These are phyloP conservation scores for Agrotis clavis DNA, from an alignment of 2,888 invertebrate species.

Conservation along the genomic window DNA sequence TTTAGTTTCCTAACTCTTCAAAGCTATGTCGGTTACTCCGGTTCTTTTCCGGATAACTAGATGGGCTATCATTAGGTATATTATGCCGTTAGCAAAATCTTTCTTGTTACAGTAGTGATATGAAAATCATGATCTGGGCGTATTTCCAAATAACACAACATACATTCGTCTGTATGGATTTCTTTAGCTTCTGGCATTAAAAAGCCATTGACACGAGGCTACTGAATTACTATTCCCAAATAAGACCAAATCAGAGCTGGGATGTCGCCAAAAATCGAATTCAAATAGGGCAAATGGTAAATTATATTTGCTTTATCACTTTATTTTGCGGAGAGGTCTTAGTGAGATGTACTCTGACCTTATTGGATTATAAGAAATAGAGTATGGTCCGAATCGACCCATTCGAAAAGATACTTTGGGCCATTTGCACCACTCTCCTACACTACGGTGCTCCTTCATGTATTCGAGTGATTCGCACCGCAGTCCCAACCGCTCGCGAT, in stretches of 20 bases:
- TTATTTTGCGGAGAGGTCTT: neutral
- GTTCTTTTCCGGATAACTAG: neutral
- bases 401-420: too few relatives aligned
- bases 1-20: too few relatives aligned
- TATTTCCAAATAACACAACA: neutral
- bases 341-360: neutral
- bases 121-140: neutral
- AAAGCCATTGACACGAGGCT: slow-evolving; percentile 35
- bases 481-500: too few relatives aligned
- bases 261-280: slow-evolving; percentile 39
- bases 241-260: slow-evolving; percentile 35
- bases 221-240: slow-evolving; percentile 27
- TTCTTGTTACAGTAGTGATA: neutral
- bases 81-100: neutral
- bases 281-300: slow-evolving; percentile 28
- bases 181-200: slow-evolving; percentile 22
- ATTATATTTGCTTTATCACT: neutral
- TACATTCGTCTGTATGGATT: neutral
- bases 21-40: too few relatives aligned
- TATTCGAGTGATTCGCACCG: too few relatives aligned
- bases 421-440: too few relatives aligned
- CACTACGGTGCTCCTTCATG: too few relatives aligned
- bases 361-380: neutral
- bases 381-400: too few relatives aligned
- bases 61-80: neutral